These are phyloP conservation scores for Eremophila alpestris DNA, from an alignment of 2,797 vertebrate species.

Conservation along the genomic window DNA sequence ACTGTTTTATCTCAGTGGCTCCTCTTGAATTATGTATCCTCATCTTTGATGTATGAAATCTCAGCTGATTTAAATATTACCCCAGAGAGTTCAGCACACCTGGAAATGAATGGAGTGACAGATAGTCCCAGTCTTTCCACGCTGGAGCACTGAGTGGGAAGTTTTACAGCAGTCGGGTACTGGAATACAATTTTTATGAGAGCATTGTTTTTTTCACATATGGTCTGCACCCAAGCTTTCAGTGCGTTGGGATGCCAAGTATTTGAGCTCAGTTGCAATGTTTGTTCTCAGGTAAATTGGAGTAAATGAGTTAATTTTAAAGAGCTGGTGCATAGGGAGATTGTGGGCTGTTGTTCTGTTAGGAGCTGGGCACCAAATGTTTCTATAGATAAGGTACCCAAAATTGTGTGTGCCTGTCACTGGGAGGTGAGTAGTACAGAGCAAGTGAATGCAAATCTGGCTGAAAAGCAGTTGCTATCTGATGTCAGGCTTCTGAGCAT, in stretches of 20 bases:
- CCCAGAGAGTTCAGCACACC: conserved; percentile 43
- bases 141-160: background rate
- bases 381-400: background rate
- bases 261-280: background rate
- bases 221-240: background rate
- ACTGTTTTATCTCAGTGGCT: conserved; percentile 49
- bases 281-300: background rate
- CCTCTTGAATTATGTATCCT: conserved; percentile 64
- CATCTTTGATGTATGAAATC: conserved; percentile 64
- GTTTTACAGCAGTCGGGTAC: background rate
- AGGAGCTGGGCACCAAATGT: background rate
- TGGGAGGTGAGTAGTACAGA: background rate
- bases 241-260: background rate
- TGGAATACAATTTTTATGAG: background rate
- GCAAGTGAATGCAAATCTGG: background rate
- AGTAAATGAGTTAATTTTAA: background rate
- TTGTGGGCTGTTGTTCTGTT: background rate
- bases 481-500: background rate
- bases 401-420: background rate
- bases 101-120: conserved; percentile 2
- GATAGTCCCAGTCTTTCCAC: background rate
- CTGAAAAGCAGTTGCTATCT: background rate
- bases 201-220: background rate
- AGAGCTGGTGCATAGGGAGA: background rate
- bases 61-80: conserved; percentile 67